phyloP scores from a whole-genome alignment of 2,113 vertebrate species.

The Entomyzon cyanotis region DNA sequence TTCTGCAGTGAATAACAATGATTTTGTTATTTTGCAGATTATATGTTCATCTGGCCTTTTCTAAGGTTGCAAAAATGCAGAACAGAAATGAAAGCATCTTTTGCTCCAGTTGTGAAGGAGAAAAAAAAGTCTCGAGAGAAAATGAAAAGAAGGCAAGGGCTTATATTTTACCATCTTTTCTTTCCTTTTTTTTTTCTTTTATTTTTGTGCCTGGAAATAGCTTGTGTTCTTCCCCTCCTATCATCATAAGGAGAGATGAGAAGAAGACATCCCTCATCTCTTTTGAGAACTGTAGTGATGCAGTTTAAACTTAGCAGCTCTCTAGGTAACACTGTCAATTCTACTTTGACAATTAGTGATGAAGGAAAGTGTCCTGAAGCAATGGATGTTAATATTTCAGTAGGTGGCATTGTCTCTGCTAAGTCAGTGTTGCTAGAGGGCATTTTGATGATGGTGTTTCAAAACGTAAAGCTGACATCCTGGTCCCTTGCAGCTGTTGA shows the following conservation, averaged over 20 bases:
- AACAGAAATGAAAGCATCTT: neutral
- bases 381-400: conserved; percentile 29
- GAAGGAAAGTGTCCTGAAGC: conserved; percentile 32
- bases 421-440: neutral
- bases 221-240: neutral
- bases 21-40: conserved; percentile 1
- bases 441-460: conserved; percentile 3
- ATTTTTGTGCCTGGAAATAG: neutral
- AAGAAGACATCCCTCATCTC: neutral
- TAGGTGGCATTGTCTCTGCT: neutral
- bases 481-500: neutral
- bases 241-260: neutral
- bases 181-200: neutral
- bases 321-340: conserved; percentile 11
- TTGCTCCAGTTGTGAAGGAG: neutral
- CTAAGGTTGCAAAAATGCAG: neutral
- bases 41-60: neutral
- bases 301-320: conserved; percentile 7
- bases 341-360: conserved; percentile 25
- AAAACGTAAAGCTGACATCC: neutral
- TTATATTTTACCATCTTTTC: neutral
- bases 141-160: neutral
- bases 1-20: neutral
- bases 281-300: neutral
- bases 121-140: neutral